A percentile compares a stretch with the other conserved stretches of the same genome.
These are phyloP conservation scores for Ariolimax columbianus DNA, from an alignment of 2,888 invertebrate species.

Conservation along the genomic window DNA sequence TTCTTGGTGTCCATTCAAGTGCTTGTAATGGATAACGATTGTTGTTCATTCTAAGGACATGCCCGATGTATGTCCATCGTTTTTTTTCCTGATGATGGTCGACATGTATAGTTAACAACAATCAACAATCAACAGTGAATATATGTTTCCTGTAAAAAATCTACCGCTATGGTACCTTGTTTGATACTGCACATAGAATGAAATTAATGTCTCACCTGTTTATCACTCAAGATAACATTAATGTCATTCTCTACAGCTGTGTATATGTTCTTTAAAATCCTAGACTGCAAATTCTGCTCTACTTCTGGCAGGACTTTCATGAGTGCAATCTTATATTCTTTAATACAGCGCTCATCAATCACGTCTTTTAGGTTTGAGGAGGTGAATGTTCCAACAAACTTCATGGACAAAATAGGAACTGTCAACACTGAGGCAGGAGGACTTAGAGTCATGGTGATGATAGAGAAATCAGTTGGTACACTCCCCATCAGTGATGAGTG, in stretches of 20 bases:
- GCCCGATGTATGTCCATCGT: too few relatives aligned
- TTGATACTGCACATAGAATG: too few relatives aligned
- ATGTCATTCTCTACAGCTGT: conserved; percentile 40
- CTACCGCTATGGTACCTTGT: too few relatives aligned
- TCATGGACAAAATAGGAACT: conserved; percentile 53
- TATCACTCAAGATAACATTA: conserved; percentile 14
- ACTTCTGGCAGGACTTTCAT: conserved; percentile 16
- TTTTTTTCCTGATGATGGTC: too few relatives aligned
- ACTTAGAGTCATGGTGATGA: conserved; percentile 1
- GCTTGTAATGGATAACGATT: too few relatives aligned
- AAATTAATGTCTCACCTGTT: conserved; percentile 10
- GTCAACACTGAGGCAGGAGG: conserved; percentile 41
- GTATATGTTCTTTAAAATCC: conserved; percentile 30
- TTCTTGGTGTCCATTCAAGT: too few relatives aligned
- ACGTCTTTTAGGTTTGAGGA: too few relatives aligned
- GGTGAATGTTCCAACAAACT: conserved; percentile 51
- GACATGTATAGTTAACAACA: too few relatives aligned
- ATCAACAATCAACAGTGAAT: too few relatives aligned
- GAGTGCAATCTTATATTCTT: conserved; percentile 43
- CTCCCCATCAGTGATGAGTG: neutral
- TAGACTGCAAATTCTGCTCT: conserved; percentile 44
- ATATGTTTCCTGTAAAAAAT: too few relatives aligned
- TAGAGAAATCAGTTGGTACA: neutral
- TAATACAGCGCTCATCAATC: conserved; percentile 20
- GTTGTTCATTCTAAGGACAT: too few relatives aligned